phyloP scores from a whole-genome alignment of 2,797 vertebrate genomes.

The Triplophysa bombifrons region DNA sequence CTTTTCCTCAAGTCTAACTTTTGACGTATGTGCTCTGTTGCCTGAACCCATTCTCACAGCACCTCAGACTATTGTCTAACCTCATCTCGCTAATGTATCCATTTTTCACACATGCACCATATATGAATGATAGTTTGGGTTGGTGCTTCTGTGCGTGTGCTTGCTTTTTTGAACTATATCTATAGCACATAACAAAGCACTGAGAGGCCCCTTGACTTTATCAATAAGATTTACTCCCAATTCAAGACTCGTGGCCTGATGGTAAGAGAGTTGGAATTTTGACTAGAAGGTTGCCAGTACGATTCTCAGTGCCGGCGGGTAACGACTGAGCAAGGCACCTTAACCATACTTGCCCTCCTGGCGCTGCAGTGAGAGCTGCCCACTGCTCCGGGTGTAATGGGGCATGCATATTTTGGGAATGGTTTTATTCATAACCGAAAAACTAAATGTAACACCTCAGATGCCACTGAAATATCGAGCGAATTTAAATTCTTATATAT shows the following conservation, averaged over 20 bases:
- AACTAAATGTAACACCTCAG: neutral
- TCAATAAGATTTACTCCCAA: conserved; percentile 23
- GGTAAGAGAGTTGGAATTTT: no score
- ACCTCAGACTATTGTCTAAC: conserved; percentile 3
- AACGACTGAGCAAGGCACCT: no score
- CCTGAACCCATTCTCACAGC: conserved; percentile 4
- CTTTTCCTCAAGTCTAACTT: conserved; percentile 12
- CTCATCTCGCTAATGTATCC: conserved; percentile 9
- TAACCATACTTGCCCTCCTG: no score
- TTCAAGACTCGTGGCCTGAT: neutral
- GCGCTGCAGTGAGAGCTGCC: no score
- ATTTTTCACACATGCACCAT: neutral
- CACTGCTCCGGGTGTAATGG: neutral
- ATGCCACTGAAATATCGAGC: neutral
- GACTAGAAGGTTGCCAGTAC: no score
- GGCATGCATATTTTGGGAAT: conserved; percentile 4
- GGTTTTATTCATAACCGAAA: neutral
- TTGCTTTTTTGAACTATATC: conserved; percentile 23
- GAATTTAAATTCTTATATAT: neutral
- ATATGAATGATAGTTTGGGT: neutral
- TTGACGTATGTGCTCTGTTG: conserved; percentile 31
- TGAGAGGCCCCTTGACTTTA: conserved; percentile 22
- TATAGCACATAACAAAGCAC: conserved; percentile 9
- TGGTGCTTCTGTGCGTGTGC: neutral
- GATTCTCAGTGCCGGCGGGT: no score